These are phyloP conservation scores for Meriones unguiculatus DNA, from an alignment of 2,113 vertebrate genomes.

Conservation along the genomic window DNA sequence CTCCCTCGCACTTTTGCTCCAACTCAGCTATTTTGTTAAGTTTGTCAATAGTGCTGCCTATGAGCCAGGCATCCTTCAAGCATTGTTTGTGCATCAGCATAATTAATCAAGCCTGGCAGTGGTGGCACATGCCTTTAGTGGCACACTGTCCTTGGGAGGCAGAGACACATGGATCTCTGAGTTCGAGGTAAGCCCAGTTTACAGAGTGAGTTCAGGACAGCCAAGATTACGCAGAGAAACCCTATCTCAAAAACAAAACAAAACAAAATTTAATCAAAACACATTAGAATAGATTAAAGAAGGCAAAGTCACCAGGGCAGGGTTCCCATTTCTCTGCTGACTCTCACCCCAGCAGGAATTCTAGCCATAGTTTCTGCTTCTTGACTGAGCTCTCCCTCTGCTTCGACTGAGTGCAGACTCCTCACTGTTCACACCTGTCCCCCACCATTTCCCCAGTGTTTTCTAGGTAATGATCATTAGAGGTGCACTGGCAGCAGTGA, in stretches of 20 bases:
- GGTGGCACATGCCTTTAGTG: no score
- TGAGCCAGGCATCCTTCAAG: neutral
- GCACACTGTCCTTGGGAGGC: no score
- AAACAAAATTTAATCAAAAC: neutral
- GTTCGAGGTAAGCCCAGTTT: no score
- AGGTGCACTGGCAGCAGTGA: neutral
- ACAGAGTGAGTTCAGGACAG: no score
- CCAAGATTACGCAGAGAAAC: no score
- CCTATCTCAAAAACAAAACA: no score
- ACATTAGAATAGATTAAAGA: neutral
- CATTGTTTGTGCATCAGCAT: neutral
- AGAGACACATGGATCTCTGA: no score
- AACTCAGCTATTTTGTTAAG: neutral
- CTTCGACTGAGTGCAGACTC: neutral
- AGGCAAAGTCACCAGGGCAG: neutral
- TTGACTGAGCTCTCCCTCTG: neutral
- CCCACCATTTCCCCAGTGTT: neutral
- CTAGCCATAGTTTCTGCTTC: neutral
- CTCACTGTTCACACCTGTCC: rapidly evolving
- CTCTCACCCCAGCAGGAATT: neutral
- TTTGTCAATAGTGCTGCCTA: neutral
- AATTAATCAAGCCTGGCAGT: neutral
- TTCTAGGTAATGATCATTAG: neutral
- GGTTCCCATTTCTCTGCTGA: neutral
- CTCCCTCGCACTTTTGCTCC: neutral